Evolutionary conservation across 2,113 vertebrate genomes (phyloP).

Genomic region (Empidonax traillii): DNA sequence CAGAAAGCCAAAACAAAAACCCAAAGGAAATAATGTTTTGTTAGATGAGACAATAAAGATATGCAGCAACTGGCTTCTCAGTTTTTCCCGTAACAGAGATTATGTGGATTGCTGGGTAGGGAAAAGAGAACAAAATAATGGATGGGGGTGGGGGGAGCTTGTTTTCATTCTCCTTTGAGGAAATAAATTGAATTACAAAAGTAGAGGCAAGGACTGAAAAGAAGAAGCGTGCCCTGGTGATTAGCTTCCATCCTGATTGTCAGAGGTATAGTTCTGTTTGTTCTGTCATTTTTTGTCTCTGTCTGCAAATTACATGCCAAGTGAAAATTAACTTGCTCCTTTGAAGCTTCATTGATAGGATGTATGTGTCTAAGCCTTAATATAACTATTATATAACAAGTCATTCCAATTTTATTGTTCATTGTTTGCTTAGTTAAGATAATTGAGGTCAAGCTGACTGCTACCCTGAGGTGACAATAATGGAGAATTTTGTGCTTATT

Average conservation of each 20-base stretch:
- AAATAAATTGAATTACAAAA: not conserved
- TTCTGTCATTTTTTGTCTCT: not conserved
- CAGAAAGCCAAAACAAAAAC: not conserved
- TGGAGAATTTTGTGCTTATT: not conserved
- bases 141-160: not conserved
- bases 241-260: not conserved
- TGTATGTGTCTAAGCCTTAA: conserved; percentile 38
- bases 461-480: not conserved
- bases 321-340: conserved; percentile 42
- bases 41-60: not conserved
- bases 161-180: not conserved
- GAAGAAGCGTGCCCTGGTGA: not conserved
- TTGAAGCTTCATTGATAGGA: conserved; percentile 28
- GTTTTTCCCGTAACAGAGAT: not conserved
- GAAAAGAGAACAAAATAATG: not conserved
- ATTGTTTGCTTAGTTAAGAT: conserved; percentile 42
- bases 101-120: not conserved
- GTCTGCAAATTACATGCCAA: conserved; percentile 28
- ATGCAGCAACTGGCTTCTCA: not conserved
- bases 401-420: conserved; percentile 39
- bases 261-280: not conserved
- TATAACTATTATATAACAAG: conserved; percentile 25
- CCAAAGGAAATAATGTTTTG: not conserved
- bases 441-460: conserved; percentile 43
- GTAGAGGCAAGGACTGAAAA: not conserved